These are phyloP conservation scores for Epinephelus awoara DNA, from an alignment of 2,797 vertebrate genomes.

Conservation along the genomic window DNA sequence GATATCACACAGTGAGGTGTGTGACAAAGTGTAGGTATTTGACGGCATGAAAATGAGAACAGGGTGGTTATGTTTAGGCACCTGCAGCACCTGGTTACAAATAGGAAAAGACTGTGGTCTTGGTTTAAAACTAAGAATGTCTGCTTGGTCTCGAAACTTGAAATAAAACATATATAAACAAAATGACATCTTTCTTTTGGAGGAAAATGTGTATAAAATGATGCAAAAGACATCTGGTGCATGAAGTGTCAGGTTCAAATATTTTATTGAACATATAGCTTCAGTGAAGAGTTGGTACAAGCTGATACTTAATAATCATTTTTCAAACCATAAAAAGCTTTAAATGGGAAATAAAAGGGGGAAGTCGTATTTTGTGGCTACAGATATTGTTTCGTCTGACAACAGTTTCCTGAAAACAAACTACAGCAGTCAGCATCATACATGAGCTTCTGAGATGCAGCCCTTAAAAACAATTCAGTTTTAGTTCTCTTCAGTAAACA, in stretches of 20 bases:
- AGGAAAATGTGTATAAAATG: neutral
- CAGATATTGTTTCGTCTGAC: neutral
- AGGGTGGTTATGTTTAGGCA: too few relatives aligned
- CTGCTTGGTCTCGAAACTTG: too few relatives aligned
- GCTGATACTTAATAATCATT: neutral
- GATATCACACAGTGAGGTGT: too few relatives aligned
- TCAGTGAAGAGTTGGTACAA: neutral
- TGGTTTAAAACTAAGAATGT: too few relatives aligned
- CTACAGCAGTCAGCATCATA: neutral
- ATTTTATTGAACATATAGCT: neutral
- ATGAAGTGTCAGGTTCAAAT: too few relatives aligned
- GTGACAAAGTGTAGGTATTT: too few relatives aligned
- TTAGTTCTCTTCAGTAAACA: neutral
- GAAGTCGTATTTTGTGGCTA: neutral
- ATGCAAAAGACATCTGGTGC: neutral
- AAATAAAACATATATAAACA: too few relatives aligned
- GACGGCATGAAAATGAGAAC: too few relatives aligned
- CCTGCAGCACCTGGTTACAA: too few relatives aligned
- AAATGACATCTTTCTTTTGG: neutral
- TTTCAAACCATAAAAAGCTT: neutral
- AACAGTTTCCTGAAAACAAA: neutral
- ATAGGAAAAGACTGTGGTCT: too few relatives aligned
- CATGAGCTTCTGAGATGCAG: neutral
- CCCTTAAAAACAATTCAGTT: neutral
- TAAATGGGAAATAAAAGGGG: neutral